Conservation (phyloP, 2,888 invertebrate species). For the Chrysolina oricalcia region DNA sequence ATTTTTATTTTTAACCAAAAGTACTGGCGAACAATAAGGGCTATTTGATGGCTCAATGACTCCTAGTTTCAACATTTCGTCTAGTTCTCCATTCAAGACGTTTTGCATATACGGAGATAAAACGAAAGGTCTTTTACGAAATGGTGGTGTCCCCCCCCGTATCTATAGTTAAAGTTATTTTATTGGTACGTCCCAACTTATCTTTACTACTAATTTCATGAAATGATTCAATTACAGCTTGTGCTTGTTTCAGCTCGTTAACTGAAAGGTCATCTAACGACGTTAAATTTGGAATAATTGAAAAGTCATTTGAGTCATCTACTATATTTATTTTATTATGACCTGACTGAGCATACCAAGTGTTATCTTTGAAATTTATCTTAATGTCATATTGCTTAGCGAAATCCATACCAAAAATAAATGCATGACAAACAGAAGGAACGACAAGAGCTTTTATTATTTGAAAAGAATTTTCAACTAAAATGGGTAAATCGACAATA, state of each 20-base stretch:
- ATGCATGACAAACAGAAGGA: constrained; percentile 29
- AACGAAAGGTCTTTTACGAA: constrained; percentile 25
- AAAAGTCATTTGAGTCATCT: no score
- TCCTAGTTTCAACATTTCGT: constrained; percentile 9
- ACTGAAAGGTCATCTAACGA: no score
- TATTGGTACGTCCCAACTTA: constrained; percentile 31
- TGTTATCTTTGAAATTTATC: no score
- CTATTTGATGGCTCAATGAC: constrained; percentile 6
- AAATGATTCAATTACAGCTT: no score
- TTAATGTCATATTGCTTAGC: no score
- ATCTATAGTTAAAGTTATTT: constrained; percentile 35
- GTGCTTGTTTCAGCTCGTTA: no score
- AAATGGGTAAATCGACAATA: constrained; percentile 25
- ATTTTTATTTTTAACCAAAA: not conserved
- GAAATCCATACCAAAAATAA: constrained; percentile 35
- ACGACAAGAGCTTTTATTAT: constrained; percentile 23
- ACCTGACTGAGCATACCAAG: no score
- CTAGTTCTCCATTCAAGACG: not conserved
- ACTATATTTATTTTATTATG: no score
- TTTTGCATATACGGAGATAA: constrained; percentile 31
- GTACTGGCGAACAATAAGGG: not conserved
- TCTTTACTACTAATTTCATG: no score
- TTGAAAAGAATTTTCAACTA: not conserved
- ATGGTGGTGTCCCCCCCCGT: constrained; percentile 40
- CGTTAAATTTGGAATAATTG: no score